Evolutionary conservation across 2,797 vertebrate genomes (phyloP), one percentile per base, ranked within the genome.

Genomic region (Menidia menidia): DNA sequence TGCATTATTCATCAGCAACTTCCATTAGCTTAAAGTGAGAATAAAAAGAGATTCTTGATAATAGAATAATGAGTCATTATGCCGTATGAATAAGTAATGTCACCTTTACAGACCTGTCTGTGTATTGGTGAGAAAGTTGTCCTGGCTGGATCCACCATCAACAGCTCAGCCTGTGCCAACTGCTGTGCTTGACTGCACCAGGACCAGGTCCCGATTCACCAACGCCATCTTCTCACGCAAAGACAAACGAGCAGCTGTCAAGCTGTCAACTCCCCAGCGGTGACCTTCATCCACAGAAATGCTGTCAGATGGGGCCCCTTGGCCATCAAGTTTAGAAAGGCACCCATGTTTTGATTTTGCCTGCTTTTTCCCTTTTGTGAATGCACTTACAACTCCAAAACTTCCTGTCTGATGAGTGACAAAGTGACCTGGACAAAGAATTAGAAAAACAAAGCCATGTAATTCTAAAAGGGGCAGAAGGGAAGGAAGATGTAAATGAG

Each of bases 161-260:
- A 75, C 88, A 87, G 58, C 44, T 80, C 33, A n/a, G 63, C 32
- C 44, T 47, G 67, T 84, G 88, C 87, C 89, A 90, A 81, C 80
- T 77, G 81, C 64, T 44, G 19, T 64, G 68, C 82, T 75, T 80
- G 60, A 82, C 81, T 87, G 67, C 63, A 78, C 50, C 16, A 71
- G 72, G 65, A 86, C 74, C 81, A 81, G 72, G 61, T 86, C 81
- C 80, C 81, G 84, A 69, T 82, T 55, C 59, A 81, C 56, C 84
- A 78, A 80, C 57, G 79, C 68, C 77, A 92, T 87, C 86, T 90
- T 92, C 92, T 90, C 91, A 93, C 89, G 81, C 90, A 86, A 88
- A 86, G 82, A 87, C 88, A 91, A 92, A 92, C 72, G 82, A 92
- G 75, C 87, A 86, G 83, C 88, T 88, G 84, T 89, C 86, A 90